Percentiles rank a stretch among this genome's conserved stretches.
Conservation (phyloP, 2,888 invertebrate genomes). For the Megalurothrips usitatus region DNA sequence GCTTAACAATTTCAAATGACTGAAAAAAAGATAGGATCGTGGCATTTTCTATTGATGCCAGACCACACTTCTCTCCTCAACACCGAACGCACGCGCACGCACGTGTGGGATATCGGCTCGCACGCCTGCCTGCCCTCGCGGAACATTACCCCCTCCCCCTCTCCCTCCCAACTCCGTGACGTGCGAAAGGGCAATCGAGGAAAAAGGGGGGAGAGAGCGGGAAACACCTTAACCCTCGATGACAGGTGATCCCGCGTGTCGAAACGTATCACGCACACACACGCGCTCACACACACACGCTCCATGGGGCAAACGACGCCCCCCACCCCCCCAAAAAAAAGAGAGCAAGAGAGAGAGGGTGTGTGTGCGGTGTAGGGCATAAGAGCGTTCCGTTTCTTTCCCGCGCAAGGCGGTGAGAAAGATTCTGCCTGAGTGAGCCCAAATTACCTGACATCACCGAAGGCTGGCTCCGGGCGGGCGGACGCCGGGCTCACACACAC, state of each 20-base stretch:
- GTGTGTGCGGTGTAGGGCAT: neutral
- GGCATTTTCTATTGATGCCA: too few relatives aligned
- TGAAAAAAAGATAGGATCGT: too few relatives aligned
- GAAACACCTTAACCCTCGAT: constrained; percentile 11
- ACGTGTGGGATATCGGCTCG: too few relatives aligned
- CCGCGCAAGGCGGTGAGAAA: neutral
- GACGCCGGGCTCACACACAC: too few relatives aligned
- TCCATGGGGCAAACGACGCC: too few relatives aligned
- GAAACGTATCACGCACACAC: neutral
- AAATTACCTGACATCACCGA: constrained; percentile 22
- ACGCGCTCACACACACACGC: too few relatives aligned
- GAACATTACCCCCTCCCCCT: too few relatives aligned
- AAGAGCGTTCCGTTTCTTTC: neutral
- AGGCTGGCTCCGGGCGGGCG: neutral
- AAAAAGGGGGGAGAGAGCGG: neutral
- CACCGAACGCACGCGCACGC: too few relatives aligned
- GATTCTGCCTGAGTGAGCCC: constrained; percentile 10
- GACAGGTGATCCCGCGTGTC: constrained; percentile 4
- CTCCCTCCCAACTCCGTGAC: neutral
- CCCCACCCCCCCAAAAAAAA: too few relatives aligned
- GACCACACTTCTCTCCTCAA: too few relatives aligned
- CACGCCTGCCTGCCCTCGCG: too few relatives aligned
- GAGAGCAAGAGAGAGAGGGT: neutral
- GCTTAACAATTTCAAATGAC: too few relatives aligned
- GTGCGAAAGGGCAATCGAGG: neutral